Percentiles rank a stretch among this genome's conserved stretches.
Evolutionary conservation across 2,113 vertebrate genomes (phyloP).

Genomic region (Quiscalus mexicanus): DNA sequence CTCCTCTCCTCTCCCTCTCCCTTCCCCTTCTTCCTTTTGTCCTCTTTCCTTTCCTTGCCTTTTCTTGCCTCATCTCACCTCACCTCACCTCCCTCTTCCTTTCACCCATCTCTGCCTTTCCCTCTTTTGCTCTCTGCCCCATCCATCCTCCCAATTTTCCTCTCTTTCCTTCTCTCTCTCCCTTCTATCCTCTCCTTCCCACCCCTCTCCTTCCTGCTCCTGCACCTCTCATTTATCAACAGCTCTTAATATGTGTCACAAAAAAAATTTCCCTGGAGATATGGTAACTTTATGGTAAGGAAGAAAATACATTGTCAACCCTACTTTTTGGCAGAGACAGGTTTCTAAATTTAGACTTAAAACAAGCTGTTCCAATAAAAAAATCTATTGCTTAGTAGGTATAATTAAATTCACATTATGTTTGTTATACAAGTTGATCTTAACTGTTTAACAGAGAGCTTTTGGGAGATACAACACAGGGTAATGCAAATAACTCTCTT

Average conservation of each 20-base stretch:
- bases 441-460: not conserved
- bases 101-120: not conserved
- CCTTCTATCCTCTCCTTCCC: not conserved
- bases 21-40: not conserved
- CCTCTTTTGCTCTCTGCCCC: not conserved
- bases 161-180: not conserved
- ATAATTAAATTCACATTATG: not conserved
- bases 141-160: not conserved
- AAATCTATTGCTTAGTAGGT: not conserved
- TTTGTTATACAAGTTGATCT: slow-evolving; percentile 12
- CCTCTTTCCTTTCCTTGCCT: too few relatives aligned
- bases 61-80: too few relatives aligned
- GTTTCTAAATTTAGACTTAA: not conserved
- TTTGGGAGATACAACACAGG: not conserved
- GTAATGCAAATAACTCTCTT: not conserved
- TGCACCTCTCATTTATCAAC: not conserved
- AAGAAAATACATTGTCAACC: not conserved
- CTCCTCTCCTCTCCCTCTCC: too few relatives aligned
- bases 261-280: not conserved
- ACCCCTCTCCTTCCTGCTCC: not conserved
- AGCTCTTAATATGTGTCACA: not conserved
- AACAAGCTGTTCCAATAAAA: not conserved
- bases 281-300: not conserved
- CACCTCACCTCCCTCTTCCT: not conserved
- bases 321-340: not conserved